Base-by-base conservation (phyloP, 2,888 invertebrate species). In the Drosophila eohydei region DNA sequence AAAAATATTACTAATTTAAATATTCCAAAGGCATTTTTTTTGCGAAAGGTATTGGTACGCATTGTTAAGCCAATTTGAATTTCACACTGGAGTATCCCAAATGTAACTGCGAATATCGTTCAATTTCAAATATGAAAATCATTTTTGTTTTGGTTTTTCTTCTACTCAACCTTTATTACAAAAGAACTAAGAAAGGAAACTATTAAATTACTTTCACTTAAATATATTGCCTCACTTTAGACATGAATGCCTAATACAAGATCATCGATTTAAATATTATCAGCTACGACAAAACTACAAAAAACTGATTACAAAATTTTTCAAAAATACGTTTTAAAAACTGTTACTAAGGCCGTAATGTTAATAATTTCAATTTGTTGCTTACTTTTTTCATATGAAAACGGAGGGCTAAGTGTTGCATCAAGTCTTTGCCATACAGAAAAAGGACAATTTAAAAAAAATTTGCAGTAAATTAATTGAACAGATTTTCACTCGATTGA, bases 91-190 rank as follows among this genome's bases (percentile, higher is more conserved):
- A 32, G 26, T 32, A 41, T 11, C 16, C 28, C 16, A 16, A 34
- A 34, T 32, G 4, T 8, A 12, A n/a, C 6, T 21, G 16, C 28
- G 8, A 67, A 7, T 61, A 30, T 48, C 9, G 16, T 16, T 30
- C 9, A 5, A n/a, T 36, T 55, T n/a, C 4, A 58, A 54, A 40
- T 44, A 40, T 21, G 7, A 12, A 58, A 40, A 16, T 11, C 21
- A 26, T n/a, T 3, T 48, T 63, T 21, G 5, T 11, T 9, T 40
- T 41, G 21, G 9, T 8, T 30, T 48, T 30, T 9, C 30, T 52
- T 52, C 26, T 62, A 66, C 73, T 86, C 72, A 70, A 75, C 70
- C 71, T 88, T 88, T 86, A 86, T 81, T 88, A 73, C 8, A 38
- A 56, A 54, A 70, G 41, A 65, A 59, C 30, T 66, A 63, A 75